These are phyloP conservation scores for Tupaia tana DNA, from an alignment of 2,113 vertebrate species.

Conservation along the genomic window DNA sequence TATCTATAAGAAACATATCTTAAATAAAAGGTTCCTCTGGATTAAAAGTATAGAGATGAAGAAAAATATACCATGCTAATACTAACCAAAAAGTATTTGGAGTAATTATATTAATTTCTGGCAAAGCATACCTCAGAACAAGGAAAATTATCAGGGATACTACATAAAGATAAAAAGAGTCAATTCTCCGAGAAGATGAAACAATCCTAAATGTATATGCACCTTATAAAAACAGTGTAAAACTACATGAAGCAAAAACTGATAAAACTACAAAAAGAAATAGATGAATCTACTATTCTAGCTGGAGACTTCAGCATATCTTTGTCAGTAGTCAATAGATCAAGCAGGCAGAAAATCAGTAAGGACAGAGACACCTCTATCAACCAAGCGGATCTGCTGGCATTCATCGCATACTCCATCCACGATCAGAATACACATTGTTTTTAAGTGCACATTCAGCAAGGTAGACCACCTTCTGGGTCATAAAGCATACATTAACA, in stretches of 20 bases:
- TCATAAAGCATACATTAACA: background rate
- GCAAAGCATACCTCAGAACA: background rate
- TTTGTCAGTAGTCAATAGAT: background rate
- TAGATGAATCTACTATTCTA: background rate
- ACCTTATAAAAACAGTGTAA: background rate
- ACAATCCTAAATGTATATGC: background rate
- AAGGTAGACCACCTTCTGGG: background rate
- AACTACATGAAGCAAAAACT: background rate
- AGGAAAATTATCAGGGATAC: background rate
- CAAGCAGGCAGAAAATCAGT: conserved; percentile 15
- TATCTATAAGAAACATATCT: background rate
- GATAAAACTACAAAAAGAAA: background rate
- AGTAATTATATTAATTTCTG: background rate
- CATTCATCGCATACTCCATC: background rate
- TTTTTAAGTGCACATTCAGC: background rate
- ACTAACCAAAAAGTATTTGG: background rate
- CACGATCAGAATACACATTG: background rate
- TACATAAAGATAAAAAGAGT: background rate
- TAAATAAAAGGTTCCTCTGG: background rate
- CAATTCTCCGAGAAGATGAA: background rate
- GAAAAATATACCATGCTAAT: background rate
- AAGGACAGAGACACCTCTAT: background rate
- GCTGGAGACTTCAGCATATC: background rate
- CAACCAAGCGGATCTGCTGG: background rate
- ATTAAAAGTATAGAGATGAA: background rate